Base-by-base conservation (phyloP, 2,113 vertebrate species). In the Odontesthes bonariensis region DNA sequence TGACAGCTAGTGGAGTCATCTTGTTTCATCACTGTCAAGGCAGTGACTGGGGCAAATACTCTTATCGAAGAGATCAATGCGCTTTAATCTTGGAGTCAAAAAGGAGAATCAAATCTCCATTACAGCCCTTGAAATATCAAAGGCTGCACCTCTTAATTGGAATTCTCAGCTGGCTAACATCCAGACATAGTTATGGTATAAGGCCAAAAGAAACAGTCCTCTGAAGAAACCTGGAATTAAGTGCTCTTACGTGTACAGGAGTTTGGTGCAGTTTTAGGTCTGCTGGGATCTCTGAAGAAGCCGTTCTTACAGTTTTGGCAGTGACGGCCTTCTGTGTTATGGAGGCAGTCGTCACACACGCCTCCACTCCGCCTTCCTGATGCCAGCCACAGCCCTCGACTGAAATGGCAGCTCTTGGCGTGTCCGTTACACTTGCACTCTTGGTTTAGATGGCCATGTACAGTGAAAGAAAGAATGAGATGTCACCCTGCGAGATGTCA, bases 391-490 rank as follows among this genome's bases (percentile, higher is more conserved):
- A 91, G 61, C 0, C 72, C 86, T 65, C 93, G 75, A 85, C 96
- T 95, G 79, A 99, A 97, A 77, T 96, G 97, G 68, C 97, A 99
- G 75, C 95, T 91, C 60, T 94, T 92, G 0, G 97, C 95, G 0
- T 98, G 98, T 9, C 95, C 94, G 0, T 97, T 97, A 73, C 98
- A 99, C 83, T 96, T 96, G 89, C 97, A 99, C 0, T 95, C 97
- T 98, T 88, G 14, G 32, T 56, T 54, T 31, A 67, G 31, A 64
- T 3, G 23, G 17, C 81, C 32, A 78, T 4, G n/a, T 11, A 62
- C 22, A 64, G 20, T 4, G 8, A 40, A 27, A 57, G 22, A 69
- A 27, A 63, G 31, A 46, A 1, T 49, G 4, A 47, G 27, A 56
- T 0, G 8, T 44, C 23, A 55, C 31, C 6, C 52, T 64, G 47